Conservation (phyloP, 2,113 vertebrate genomes). For the Caranx melampygus region DNA sequence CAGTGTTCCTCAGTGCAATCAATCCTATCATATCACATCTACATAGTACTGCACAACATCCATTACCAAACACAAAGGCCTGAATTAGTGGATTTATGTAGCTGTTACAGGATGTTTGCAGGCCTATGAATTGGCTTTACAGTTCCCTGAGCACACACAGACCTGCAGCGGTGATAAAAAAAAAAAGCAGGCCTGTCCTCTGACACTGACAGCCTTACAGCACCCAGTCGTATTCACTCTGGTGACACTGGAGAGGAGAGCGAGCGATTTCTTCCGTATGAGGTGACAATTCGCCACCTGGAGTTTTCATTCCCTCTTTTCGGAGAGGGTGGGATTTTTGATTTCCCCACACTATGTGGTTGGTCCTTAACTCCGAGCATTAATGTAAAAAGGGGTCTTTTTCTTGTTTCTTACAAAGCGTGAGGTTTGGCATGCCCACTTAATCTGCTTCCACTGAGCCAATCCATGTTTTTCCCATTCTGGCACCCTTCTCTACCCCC, state of each 20-base stretch:
- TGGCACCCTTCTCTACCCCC: slow-evolving; percentile 69
- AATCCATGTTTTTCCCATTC: slow-evolving; percentile 84
- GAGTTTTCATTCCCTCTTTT: slow-evolving; percentile 69
- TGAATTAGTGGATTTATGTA: slow-evolving; percentile 77
- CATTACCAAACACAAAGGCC: slow-evolving; percentile 76
- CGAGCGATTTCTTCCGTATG: slow-evolving; percentile 35
- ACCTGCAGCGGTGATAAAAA: slow-evolving; percentile 66
- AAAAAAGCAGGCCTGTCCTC: slow-evolving; percentile 24
- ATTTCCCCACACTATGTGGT: slow-evolving; percentile 71
- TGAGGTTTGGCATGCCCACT: slow-evolving; percentile 79
- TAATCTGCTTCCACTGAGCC: slow-evolving; percentile 76
- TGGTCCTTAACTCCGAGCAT: slow-evolving; percentile 77
- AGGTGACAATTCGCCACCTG: slow-evolving; percentile 75
- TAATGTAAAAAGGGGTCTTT: slow-evolving; percentile 75
- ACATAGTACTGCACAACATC: slow-evolving; percentile 72
- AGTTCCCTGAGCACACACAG: slow-evolving; percentile 57
- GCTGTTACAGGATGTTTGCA: slow-evolving; percentile 77
- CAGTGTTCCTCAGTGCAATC: slow-evolving; percentile 78
- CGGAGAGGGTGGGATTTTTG: slow-evolving; percentile 71
- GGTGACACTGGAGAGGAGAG: slow-evolving; percentile 41
- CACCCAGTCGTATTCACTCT: slow-evolving; percentile 22
- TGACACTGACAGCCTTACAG: slow-evolving; percentile 26
- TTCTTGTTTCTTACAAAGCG: slow-evolving; percentile 81
- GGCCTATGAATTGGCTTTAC: slow-evolving; percentile 67
- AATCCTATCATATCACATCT: slow-evolving; percentile 79